Base-by-base conservation (phyloP, 2,113 vertebrate genomes). In the Melanerpes formicivorus region DNA sequence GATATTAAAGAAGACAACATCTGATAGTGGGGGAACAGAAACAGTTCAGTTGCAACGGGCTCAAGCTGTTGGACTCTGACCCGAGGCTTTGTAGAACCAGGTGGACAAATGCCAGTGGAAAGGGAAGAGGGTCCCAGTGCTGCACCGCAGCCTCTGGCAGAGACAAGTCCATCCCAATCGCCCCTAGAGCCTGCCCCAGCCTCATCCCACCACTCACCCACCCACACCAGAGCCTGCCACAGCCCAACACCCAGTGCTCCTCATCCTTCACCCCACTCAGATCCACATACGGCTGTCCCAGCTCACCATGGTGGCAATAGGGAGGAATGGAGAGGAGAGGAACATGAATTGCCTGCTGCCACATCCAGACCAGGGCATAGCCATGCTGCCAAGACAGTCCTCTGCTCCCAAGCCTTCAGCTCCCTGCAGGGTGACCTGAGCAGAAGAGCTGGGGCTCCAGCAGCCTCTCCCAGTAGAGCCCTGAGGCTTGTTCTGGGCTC, bases 21-120 rank as follows among this genome's bases (percentile, higher is more conserved):
- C 42, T 67, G 75, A 92, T 64, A 74, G 71, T 34, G 21, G 32
- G 32, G 72, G 55, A 10, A 76, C 81, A 84, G 34, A 40, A 75
- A 26, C 44, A 40, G 75, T 19, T 89, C 56, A 75, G 54, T 5
- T 34, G 71, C 44, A 78, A 30, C 0, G 5, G 44, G 87, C 56
- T 14, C 1, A 59, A 70, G 60, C 78, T 59, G 22, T 10, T 26
- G 81, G 71, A 46, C 78, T 44, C 78, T 29, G 78, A 70, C 78
- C 2, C 2, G 6, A 74, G 48, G 37, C 30, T 50, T 27, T 72
- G n/a, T 67, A 54, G 71, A 63, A 5, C 55, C 60, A 67, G 25
- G 10, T 23, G 19, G 44, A 10, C 46, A 37, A 30, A 37, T 0
- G 6, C 17, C 0, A 0, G 3, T 0, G 32, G 59, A 27, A 46